Evolutionary conservation across 2,888 invertebrate genomes (phyloP), one percentile per base, ranked within the genome.

Genomic region (Sipunculus nudus): DNA sequence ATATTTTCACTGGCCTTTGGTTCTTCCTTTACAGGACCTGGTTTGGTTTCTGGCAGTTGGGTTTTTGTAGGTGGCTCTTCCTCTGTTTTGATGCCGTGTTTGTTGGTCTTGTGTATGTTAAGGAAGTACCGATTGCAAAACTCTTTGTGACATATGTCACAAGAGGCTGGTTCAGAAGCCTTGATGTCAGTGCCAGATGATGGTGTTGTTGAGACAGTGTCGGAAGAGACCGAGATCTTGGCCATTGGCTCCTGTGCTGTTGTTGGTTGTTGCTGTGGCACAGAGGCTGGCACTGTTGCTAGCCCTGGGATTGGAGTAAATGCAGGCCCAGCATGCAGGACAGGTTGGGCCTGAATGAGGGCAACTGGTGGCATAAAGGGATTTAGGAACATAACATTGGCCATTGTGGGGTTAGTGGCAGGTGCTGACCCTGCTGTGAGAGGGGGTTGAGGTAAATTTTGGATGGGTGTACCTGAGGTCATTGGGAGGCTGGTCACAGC

Each of bases 131-230:
- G 73, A 69, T 81, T 80, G 67, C 81, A 78, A 68, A 83, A 79
- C 63, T 82, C 81, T 65, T 84, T 80, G 84, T 92, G 92, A 82
- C 95, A 95, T 61, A 94, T 89, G 83, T 94, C 93, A 83, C 95
- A 95, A 82, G 93, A 94, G n/a, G 93, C 93, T 77, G 94, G n/a
- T n/a, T n/a, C n/a, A n/a, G n/a, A n/a, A n/a, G n/a, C n/a, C 93
- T 13, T 13, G 13, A 21, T 19, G 13, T 45, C 10, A 13, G 19
- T 13, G 13, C n/a, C 45, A 16, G n/a, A n/a, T n/a, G n/a, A n/a
- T n/a, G n/a, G n/a, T 47, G 47, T 19, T 21, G 41, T 63, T 26
- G 45, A 3, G n/a, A 52, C 57, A 6, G 43, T 25, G 29, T 31
- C 13, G 23, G 53, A 25, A 19, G 53, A 19, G 25, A 23, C 19